Evolutionary conservation across 2,113 vertebrate species (phyloP).

Genomic region (Emberiza fucata): DNA sequence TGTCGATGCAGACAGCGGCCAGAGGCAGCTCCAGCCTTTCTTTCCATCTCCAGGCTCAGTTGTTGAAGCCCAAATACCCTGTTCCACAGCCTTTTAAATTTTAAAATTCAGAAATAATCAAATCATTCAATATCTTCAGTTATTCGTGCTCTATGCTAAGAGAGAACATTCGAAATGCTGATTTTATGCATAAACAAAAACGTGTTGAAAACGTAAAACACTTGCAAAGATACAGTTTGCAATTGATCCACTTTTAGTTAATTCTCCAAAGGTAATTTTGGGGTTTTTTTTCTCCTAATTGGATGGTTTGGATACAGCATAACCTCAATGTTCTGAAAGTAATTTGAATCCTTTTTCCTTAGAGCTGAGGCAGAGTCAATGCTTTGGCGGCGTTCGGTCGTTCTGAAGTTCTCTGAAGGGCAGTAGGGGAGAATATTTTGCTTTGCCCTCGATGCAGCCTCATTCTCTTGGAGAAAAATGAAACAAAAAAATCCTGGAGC

Average conservation of each 20-base stretch:
- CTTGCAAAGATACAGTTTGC: not conserved
- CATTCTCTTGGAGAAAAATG: not conserved
- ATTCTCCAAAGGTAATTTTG: slow-evolving; percentile 38
- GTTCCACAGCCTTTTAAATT: not conserved
- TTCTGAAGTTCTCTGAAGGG: slow-evolving; percentile 23
- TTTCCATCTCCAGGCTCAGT: slow-evolving; percentile 12
- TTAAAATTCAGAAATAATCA: slow-evolving; percentile 4
- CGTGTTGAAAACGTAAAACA: not conserved
- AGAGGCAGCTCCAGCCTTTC: slow-evolving; percentile 26
- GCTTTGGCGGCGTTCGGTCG: slow-evolving; percentile 2
- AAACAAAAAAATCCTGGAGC: not conserved
- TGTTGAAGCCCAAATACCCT: not conserved
- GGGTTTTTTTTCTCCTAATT: not conserved
- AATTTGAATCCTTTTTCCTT: slow-evolving; percentile 41
- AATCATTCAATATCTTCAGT: not conserved
- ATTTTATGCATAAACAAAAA: not conserved
- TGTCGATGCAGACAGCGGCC: not conserved
- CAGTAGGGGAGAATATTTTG: slow-evolving; percentile 20
- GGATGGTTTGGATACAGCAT: slow-evolving; percentile 1
- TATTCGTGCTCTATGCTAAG: not conserved
- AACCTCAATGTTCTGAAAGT: slow-evolving; percentile 21
- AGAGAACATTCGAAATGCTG: not conserved
- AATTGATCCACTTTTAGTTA: not conserved
- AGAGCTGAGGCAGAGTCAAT: slow-evolving; percentile 22
- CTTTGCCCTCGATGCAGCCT: not conserved